Evolutionary conservation across 2,797 vertebrate genomes (phyloP).

Genomic region (Centroberyx gerrardi): DNA sequence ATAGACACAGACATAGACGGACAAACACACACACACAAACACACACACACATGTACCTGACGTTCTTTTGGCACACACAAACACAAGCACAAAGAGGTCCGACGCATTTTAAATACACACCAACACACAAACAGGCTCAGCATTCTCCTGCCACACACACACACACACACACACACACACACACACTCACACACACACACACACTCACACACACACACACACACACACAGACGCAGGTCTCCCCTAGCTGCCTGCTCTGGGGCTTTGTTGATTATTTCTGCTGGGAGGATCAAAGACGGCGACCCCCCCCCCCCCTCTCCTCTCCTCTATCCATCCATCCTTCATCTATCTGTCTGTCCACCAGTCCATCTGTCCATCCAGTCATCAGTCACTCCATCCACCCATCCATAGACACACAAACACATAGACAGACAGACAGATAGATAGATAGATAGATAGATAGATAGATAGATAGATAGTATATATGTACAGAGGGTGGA

Average conservation of each 20-base stretch:
- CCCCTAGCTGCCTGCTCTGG: slow-evolving; percentile 62
- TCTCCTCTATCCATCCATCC: slow-evolving; percentile 56
- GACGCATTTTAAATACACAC: slow-evolving; percentile 7
- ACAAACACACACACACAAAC: slow-evolving; percentile 46
- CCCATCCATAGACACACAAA: slow-evolving; percentile 3
- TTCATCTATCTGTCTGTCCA: slow-evolving; percentile 55
- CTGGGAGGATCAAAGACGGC: slow-evolving; percentile 85
- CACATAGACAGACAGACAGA: slow-evolving; percentile 13
- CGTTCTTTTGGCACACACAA: slow-evolving; percentile 20
- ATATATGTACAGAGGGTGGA: neutral
- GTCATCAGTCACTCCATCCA: neutral
- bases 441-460: neutral
- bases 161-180: slow-evolving; percentile 31
- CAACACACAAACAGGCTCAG: slow-evolving; percentile 26
- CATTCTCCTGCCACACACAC: slow-evolving; percentile 11
- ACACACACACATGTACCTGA: slow-evolving; percentile 27
- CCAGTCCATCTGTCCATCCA: slow-evolving; percentile 48
- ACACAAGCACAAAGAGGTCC: slow-evolving; percentile 17
- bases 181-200: slow-evolving; percentile 32
- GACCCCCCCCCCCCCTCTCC: slow-evolving; percentile 23
- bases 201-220: slow-evolving; percentile 41
- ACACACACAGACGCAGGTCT: slow-evolving; percentile 50
- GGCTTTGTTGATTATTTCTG: slow-evolving; percentile 89
- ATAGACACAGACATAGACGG: slow-evolving; percentile 17
- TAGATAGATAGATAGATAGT: too few relatives aligned